phyloP scores from a whole-genome alignment of 2,797 vertebrate species.

The Threskiornis aethiopicus region DNA sequence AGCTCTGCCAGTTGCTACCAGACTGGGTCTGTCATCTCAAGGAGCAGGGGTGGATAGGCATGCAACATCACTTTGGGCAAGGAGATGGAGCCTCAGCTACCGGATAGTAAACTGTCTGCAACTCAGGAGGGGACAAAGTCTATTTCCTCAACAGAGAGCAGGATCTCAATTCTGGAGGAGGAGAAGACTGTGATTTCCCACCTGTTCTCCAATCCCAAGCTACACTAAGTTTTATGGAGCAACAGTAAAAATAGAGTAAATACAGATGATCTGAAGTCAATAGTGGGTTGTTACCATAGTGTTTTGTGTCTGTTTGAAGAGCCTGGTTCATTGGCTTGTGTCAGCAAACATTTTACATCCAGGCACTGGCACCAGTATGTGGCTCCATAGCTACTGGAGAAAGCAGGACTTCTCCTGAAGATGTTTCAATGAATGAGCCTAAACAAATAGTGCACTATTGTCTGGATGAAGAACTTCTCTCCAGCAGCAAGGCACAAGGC shows the following conservation, averaged over 20 bases:
- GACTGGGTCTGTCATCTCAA: background rate
- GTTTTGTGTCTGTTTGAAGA: background rate
- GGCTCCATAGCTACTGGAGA: background rate
- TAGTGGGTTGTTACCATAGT: background rate
- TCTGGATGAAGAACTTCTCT: background rate
- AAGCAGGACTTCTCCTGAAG: background rate
- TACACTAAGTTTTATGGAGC: background rate
- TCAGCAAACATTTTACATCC: background rate
- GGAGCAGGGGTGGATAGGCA: background rate
- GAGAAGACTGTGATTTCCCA: background rate
- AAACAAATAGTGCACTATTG: background rate
- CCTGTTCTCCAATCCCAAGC: background rate
- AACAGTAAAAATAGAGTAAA: background rate
- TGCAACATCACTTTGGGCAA: background rate
- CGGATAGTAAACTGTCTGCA: background rate
- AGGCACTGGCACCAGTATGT: fast-evolving
- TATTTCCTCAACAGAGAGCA: background rate
- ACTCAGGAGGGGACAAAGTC: background rate
- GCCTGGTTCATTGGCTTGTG: background rate
- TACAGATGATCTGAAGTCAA: background rate
- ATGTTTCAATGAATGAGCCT: background rate
- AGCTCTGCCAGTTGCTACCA: background rate
- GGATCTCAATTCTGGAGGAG: background rate
- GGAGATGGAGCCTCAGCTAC: background rate
- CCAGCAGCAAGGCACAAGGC: background rate